Percentiles rank a stretch among this genome's conserved stretches.
Evolutionary conservation across 2,888 invertebrate species (phyloP).

Genomic region (Drosophila meridiana): DNA sequence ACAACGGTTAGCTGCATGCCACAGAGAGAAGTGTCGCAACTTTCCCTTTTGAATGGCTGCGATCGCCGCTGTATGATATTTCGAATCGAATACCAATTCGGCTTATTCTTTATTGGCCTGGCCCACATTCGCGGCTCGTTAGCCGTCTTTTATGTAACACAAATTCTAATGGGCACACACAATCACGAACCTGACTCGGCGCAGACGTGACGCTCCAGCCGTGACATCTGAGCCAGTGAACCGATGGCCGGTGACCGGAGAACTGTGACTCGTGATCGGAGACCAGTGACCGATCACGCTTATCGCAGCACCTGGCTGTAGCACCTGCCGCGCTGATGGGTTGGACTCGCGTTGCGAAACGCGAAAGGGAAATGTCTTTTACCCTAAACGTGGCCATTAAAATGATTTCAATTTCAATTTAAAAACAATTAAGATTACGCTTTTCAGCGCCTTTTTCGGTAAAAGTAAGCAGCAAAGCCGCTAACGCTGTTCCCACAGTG

Average conservation of each 20-base stretch:
- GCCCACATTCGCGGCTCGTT: conserved; percentile 50
- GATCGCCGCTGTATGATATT: conserved; percentile 63
- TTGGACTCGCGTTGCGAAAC: conserved; percentile 46
- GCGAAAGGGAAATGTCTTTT: conserved; percentile 76
- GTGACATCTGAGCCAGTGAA: conserved; percentile 23
- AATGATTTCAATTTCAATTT: conserved; percentile 69
- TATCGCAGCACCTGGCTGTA: conserved; percentile 34
- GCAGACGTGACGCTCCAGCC: conserved; percentile 29
- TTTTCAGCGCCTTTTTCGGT: conserved; percentile 51
- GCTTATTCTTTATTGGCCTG: conserved; percentile 39
- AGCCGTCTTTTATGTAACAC: conserved; percentile 48
- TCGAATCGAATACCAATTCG: conserved; percentile 27
- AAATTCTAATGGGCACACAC: conserved; percentile 50
- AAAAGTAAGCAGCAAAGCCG: conserved; percentile 55
- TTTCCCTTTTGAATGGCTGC: conserved; percentile 70
- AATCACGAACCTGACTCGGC: conserved; percentile 6
- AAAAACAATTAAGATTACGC: conserved; percentile 72
- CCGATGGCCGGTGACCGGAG: conserved; percentile 6
- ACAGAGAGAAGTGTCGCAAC: conserved; percentile 64
- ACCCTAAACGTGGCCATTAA: conserved; percentile 50
- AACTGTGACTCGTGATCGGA: background rate
- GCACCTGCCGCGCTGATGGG: conserved; percentile 16
- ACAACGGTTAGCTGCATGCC: conserved; percentile 55
- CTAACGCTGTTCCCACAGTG: conserved; percentile 45
- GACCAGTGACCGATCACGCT: conserved; percentile 16